Evolutionary conservation across 2,113 vertebrate genomes (phyloP), one percentile per base, ranked within the genome.

Genomic region (Nibea albiflora): DNA sequence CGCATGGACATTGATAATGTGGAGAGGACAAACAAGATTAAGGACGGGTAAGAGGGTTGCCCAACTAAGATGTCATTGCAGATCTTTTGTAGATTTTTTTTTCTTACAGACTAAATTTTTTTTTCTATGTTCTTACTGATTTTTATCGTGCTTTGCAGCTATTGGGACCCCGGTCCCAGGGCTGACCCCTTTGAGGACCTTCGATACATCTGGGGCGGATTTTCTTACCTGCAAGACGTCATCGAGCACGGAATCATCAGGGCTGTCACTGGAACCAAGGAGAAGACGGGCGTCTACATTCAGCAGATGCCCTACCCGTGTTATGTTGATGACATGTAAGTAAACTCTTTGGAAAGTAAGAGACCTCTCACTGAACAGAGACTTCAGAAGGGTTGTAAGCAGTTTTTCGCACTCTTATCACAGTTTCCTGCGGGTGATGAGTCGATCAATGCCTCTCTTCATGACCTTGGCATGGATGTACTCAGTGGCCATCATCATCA

Each of bases 261-360:
- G 64, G 95, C 97, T 4, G 80, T 98, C 79, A 99, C 98, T 0
- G 98, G 98, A 76, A 94, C 88, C 0, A 96, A 96, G 88, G 96
- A 97, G 92, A 98, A 93, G 84, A 98, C 96, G 0, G 98, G 98
- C 0, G 93, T 99, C 85, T 99, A 99, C 62, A 92, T 99, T 72
- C 98, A 99, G 85, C 98, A 99, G 95, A 99, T 99, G 98, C 98
- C 98, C 1, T 99, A 99, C 72, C 98, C 98, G 0, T 99, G 98
- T 88, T 99, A 98, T 0, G 98, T 99, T 1, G 98, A 99, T 88
- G 98, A 99, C 84, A 96, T 98, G 98, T 99, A 91, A 87, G 97
- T 93, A 47, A 44, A 58, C 6, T 12, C 26, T 35, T 26, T 42
- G 22, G 4, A 24, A 19, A 31, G 44, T n/a, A 8, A 22, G 19